Evolutionary conservation across 1,140 invertebrate genomes (phyloP).

Genomic region (Pogonomyrmex barbatus): DNA sequence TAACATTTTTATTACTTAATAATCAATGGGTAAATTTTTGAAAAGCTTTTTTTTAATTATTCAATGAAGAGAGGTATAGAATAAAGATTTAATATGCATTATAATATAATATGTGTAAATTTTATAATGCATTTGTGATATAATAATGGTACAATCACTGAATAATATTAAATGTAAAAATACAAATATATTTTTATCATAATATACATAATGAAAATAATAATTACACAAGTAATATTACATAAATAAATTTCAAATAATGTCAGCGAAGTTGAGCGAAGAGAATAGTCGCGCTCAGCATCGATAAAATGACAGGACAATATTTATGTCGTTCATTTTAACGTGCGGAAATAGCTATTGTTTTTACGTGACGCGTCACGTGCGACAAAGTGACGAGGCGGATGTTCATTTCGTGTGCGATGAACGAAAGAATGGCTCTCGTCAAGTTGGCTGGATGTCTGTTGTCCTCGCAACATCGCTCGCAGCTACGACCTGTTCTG

Average conservation of each 20-base stretch:
- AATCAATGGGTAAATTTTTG: too few relatives aligned
- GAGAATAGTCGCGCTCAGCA: background rate
- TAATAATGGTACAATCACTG: background rate
- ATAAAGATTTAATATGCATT: constrained; percentile 1
- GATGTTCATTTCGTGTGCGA: constrained; percentile 35
- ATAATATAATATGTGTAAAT: background rate
- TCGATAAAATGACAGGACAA: background rate
- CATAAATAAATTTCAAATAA: background rate
- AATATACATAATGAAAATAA: background rate
- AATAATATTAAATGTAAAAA: background rate
- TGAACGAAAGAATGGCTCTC: constrained; percentile 39
- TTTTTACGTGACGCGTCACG: constrained; percentile 26
- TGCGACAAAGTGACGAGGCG: constrained; percentile 30
- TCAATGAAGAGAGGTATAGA: background rate
- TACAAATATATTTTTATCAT: background rate
- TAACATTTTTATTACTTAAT: background rate
- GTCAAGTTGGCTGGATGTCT: constrained; percentile 17
- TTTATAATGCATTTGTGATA: background rate
- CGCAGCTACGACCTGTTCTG: constrained; percentile 11
- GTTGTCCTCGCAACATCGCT: background rate
- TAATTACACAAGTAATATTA: background rate
- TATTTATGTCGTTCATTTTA: constrained; percentile 29
- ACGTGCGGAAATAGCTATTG: constrained; percentile 40
- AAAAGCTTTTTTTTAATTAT: background rate
- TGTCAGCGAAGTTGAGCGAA: background rate